These are phyloP conservation scores for Leptopterna dolabrata DNA, from an alignment of 2,888 invertebrate species.

Conservation along the genomic window DNA sequence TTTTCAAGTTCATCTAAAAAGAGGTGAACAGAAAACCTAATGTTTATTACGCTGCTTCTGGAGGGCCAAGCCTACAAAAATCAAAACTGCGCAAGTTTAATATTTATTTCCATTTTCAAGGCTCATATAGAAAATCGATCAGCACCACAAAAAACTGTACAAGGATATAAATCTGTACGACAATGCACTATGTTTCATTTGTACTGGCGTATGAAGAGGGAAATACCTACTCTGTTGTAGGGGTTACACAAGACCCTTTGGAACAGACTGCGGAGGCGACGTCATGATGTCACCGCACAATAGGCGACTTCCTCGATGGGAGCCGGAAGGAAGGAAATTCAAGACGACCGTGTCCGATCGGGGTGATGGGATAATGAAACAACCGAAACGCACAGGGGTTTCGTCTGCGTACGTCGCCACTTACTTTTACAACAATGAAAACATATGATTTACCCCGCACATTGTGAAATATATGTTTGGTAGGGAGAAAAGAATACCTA, in stretches of 20 bases:
- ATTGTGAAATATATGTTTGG: no score
- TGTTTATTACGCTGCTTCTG: no score
- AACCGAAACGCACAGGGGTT: not conserved
- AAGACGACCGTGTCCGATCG: constrained; percentile 40
- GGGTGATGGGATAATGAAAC: constrained; percentile 31
- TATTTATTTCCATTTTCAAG: no score
- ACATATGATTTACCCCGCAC: not conserved
- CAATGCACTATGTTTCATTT: not conserved
- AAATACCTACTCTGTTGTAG: not conserved
- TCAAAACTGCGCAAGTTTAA: no score
- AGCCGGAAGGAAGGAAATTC: constrained; percentile 43
- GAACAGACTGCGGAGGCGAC: no score
- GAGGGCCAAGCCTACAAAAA: no score
- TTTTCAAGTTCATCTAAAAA: no score
- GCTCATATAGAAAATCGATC: no score
- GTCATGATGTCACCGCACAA: not conserved
- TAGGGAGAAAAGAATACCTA: no score
- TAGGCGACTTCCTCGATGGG: constrained; percentile 22
- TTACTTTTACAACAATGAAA: not conserved
- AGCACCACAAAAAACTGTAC: no score
- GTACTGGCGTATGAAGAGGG: not conserved
- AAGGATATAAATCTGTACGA: not conserved
- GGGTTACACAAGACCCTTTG: constrained; percentile 15
- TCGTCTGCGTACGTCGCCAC: not conserved
- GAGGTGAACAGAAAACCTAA: no score